These are phyloP conservation scores for Clamator glandarius DNA, from an alignment of 2,797 vertebrate genomes.

Conservation along the genomic window DNA sequence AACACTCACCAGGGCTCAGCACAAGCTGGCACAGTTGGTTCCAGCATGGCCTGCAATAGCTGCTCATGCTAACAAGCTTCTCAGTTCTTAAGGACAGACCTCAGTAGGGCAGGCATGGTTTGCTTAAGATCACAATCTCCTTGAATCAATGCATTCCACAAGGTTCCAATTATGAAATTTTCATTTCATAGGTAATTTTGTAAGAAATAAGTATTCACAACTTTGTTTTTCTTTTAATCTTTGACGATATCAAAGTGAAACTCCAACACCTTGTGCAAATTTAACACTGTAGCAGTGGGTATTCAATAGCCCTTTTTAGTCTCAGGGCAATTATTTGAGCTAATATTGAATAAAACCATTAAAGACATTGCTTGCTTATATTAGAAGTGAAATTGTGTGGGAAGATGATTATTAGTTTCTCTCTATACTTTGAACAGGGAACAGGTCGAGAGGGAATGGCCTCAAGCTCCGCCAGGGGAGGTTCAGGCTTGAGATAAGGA, in stretches of 20 bases:
- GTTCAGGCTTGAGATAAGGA: no score
- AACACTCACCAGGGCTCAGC: not conserved
- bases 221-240: accelerated
- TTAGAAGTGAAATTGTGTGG: not conserved
- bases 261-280: not conserved
- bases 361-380: not conserved
- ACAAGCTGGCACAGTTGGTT: not conserved
- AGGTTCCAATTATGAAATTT: not conserved
- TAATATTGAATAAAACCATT: not conserved
- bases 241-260: accelerated
- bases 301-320: not conserved
- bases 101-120: not conserved
- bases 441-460: no score
- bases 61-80: not conserved
- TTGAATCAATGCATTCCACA: not conserved
- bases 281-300: not conserved
- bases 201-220: not conserved
- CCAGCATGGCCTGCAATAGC: not conserved
- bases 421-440: no score
- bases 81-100: not conserved
- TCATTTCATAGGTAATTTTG: not conserved
- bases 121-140: not conserved
- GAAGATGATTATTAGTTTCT: no score
- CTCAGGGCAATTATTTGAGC: not conserved
- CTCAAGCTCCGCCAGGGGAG: no score